These are phyloP conservation scores for Gryllus longicercus DNA, from an alignment of 2,888 invertebrate genomes.

Conservation along the genomic window DNA sequence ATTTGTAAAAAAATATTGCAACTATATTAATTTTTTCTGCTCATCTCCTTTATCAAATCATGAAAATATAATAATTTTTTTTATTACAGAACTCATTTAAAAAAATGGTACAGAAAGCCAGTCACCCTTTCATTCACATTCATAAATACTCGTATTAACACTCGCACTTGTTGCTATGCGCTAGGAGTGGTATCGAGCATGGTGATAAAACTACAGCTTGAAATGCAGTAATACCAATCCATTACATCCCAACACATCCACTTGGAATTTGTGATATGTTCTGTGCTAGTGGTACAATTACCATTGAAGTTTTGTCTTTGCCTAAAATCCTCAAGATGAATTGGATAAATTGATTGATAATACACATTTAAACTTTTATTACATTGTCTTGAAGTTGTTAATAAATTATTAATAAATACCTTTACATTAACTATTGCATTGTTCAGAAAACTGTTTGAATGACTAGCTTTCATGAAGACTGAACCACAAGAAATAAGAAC, in stretches of 20 bases:
- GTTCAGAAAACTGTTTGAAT: not conserved
- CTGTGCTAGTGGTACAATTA: not conserved
- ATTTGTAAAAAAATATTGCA: no score
- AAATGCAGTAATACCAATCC: not conserved
- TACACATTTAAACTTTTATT: not conserved
- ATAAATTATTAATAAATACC: not conserved
- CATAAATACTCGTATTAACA: not conserved
- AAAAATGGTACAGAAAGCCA: constrained; percentile 7
- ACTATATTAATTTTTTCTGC: no score
- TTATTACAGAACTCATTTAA: no score
- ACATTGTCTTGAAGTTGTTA: not conserved
- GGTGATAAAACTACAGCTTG: not conserved
- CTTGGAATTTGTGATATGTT: constrained; percentile 7
- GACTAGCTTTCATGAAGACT: constrained; percentile 2
- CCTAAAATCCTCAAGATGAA: not conserved
- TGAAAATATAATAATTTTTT: no score
- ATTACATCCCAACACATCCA: not conserved
- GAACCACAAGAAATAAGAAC: not conserved
- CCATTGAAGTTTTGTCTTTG: not conserved
- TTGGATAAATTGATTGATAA: not conserved
- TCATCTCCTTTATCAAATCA: no score
- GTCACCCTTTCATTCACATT: not conserved
- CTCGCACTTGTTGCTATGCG: not conserved
- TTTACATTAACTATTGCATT: not conserved
- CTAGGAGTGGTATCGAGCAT: not conserved